Evolutionary conservation across 2,113 vertebrate species (phyloP).

Genomic region (Holacanthus passer): DNA sequence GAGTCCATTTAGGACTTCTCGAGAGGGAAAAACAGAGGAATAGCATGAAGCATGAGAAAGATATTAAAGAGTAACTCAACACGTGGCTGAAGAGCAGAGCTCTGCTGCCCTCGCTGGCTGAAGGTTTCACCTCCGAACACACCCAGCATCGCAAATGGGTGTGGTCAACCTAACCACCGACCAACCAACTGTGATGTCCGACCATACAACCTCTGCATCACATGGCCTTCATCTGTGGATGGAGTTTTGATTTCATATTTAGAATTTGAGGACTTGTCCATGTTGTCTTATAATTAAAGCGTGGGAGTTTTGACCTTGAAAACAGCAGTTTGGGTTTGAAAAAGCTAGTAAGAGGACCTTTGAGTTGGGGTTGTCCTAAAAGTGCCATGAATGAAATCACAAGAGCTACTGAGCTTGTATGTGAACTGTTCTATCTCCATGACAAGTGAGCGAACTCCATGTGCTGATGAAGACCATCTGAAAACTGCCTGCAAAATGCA

Average conservation of each 20-base stretch:
- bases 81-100: not conserved
- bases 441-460: not conserved
- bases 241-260: not conserved
- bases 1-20: conserved; percentile 4
- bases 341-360: not conserved
- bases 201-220: no score
- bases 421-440: not conserved
- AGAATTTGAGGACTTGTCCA: not conserved
- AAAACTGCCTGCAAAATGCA: not conserved
- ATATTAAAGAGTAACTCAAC: not conserved
- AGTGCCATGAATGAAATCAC: not conserved
- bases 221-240: not conserved
- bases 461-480: no score
- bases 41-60: not conserved
- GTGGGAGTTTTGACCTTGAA: not conserved
- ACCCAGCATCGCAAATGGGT: not conserved
- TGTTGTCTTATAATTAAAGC: not conserved
- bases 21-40: not conserved
- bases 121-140: not conserved
- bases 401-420: not conserved
- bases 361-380: not conserved
- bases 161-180: not conserved
- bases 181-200: not conserved
- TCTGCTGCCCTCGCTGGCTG: not conserved
- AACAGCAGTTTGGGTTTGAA: not conserved